Evolutionary conservation across 2,888 invertebrate genomes (phyloP), one percentile per base, ranked within the genome.

Genomic region (Pseudococcus longispinus): DNA sequence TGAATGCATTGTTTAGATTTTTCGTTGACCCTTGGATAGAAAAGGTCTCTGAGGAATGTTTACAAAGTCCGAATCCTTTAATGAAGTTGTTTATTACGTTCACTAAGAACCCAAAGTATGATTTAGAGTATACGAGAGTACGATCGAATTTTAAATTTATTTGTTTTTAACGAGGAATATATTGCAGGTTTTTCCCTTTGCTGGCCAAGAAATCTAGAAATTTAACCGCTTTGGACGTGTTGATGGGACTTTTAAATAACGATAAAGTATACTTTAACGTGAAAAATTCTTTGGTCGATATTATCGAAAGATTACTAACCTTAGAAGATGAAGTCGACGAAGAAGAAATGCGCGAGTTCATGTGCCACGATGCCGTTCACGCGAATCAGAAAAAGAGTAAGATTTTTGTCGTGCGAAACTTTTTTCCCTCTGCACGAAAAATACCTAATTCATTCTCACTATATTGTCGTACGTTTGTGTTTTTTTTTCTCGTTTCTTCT

Each of bases 61-160:
- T 97, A 87, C 94, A 96, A 89, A 95, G 94, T 89, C 96, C 97
- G 0, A 96, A 97, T 0, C 93, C 95, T 1, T 91, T 98, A 85
- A 91, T 98, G 23, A 96, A 95, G 90, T 91, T 98, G n/a, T 92
- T 98, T 26, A 92, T 93, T 42, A 92, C 93, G 0, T 98, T 97
- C 96, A 94, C 95, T 88, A 93, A 94, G 87, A 94, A 96, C 91
- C 94, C 96, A 0, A 93, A 95, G 91, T 92, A 90, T 60, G 32
- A 11, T n/a, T 15, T 84, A n/a, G 15, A 51, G 1, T 51, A n/a
- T 51, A 2, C 5, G 44, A 44, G 18, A n/a, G 60, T 44, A 51
- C 15, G 51, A 88, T 15, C 11, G 29, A 84, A 65, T 83, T 15
- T 13, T 26, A 18, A 29, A 42, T 44, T 15, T 13, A 15, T 2